phyloP scores from a whole-genome alignment of 2,888 invertebrate species.

The Caenorhabditis sinica region DNA sequence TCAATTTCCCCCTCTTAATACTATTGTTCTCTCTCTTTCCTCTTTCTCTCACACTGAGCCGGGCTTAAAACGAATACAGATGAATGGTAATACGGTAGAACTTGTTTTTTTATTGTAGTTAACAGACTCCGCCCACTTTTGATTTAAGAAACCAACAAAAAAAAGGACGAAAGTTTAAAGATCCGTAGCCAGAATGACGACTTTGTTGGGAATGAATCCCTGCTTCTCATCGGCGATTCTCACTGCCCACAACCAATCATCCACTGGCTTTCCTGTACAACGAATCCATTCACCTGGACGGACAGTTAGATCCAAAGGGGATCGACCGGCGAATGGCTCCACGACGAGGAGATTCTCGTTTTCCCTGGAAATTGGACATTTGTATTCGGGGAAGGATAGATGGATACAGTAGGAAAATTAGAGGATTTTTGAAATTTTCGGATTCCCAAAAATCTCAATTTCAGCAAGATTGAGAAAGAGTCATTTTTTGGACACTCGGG shows the following conservation, averaged over 20 bases:
- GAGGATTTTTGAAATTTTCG: neutral
- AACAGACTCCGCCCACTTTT: slow-evolving; percentile 6
- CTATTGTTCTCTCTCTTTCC: neutral
- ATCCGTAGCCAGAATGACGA: slow-evolving; percentile 70
- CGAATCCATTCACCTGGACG: slow-evolving; percentile 70
- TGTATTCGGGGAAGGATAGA: too few relatives aligned
- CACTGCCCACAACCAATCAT: slow-evolving; percentile 67
- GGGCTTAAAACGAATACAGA: slow-evolving; percentile 6
- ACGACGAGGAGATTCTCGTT: slow-evolving; percentile 68
- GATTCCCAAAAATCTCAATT: neutral
- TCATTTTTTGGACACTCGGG: too few relatives aligned
- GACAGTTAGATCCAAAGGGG: slow-evolving; percentile 61
- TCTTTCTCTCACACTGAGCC: slow-evolving; percentile 5
- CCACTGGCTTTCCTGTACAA: slow-evolving; percentile 46
- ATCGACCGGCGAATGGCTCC: slow-evolving; percentile 61
- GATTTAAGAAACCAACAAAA: neutral
- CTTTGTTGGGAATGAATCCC: slow-evolving; percentile 69
- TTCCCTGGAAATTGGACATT: slow-evolving; percentile 51
- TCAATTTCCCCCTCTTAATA: neutral
- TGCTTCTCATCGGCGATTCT: slow-evolving; percentile 58
- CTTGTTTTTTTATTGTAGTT: too few relatives aligned
- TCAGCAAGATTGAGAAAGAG: too few relatives aligned
- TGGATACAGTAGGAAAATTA: too few relatives aligned
- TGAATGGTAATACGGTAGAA: neutral
- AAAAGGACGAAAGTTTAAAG: slow-evolving; percentile 42